phyloP scores from a whole-genome alignment of 2,888 invertebrate species.

The Oscheius sp. region DNA sequence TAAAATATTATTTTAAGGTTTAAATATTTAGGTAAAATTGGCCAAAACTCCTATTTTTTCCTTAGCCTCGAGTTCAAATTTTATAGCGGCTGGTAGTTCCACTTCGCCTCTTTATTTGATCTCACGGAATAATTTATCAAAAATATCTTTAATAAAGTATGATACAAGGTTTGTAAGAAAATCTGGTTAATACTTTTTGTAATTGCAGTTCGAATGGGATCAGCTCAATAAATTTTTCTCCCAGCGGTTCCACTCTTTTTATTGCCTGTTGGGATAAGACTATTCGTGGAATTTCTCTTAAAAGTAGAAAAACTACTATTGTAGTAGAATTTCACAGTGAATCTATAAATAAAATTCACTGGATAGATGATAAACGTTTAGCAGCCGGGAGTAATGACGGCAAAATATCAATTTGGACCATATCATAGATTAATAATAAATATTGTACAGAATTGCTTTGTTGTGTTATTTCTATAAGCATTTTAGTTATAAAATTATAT shows the following conservation, averaged over 20 bases:
- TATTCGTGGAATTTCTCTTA: background rate
- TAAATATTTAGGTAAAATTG: background rate
- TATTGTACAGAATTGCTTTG: background rate
- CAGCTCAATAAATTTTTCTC: constrained; percentile 8
- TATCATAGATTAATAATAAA: background rate
- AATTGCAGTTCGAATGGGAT: background rate
- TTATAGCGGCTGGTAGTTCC: background rate
- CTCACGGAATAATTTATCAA: background rate
- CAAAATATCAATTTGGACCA: background rate
- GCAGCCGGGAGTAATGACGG: background rate
- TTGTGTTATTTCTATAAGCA: too few relatives aligned
- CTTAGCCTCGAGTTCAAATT: background rate
- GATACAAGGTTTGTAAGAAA: background rate
- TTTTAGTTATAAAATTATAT: too few relatives aligned
- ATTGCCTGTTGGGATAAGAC: constrained; percentile 3
- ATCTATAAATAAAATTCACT: background rate
- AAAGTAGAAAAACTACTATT: background rate
- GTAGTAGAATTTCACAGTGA: background rate
- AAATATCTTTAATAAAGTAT: background rate
- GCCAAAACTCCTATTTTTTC: background rate
- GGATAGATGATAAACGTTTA: background rate
- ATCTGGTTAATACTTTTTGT: background rate
- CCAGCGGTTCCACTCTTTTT: constrained; percentile 4
- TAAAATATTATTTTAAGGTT: background rate
- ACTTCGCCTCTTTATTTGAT: background rate